Evolutionary conservation across 2,888 invertebrate genomes (phyloP).

Genomic region (Eupelmus urozonus): DNA sequence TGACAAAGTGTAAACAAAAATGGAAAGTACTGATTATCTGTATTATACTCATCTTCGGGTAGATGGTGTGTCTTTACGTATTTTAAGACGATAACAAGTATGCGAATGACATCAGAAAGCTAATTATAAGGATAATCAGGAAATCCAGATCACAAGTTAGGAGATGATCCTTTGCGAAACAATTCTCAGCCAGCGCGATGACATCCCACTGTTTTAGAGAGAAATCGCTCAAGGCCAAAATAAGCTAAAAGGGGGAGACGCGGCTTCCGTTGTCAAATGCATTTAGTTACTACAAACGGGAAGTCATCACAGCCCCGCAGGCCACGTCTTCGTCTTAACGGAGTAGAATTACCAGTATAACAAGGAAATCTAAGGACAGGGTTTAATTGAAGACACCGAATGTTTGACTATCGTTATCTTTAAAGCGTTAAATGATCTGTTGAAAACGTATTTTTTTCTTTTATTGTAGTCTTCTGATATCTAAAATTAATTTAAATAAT

Average conservation of each 20-base stretch:
- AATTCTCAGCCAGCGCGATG: constrained; percentile 50
- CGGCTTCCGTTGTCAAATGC: constrained; percentile 76
- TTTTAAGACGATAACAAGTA: not conserved
- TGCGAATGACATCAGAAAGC: constrained; percentile 9
- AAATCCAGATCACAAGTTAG: constrained; percentile 32
- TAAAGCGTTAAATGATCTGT: no score
- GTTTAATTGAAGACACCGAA: constrained; percentile 43
- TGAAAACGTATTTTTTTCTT: not conserved
- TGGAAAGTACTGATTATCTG: no score
- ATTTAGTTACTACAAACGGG: constrained; percentile 76
- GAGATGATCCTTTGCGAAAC: constrained; percentile 50
- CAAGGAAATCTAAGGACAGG: constrained; percentile 60
- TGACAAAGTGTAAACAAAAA: no score
- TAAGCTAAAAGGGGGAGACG: constrained; percentile 62
- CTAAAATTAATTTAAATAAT: no score
- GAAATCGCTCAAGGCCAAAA: constrained; percentile 68
- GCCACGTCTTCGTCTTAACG: constrained; percentile 68
- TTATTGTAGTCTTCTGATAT: no score
- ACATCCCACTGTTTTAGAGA: constrained; percentile 57
- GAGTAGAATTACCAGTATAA: constrained; percentile 72
- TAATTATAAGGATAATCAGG: constrained; percentile 52
- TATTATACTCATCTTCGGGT: no score
- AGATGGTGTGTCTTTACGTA: not conserved
- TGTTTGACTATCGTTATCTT: not conserved
- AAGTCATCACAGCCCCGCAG: constrained; percentile 70